phyloP scores from a whole-genome alignment of 2,113 vertebrate genomes.

The Pithys albifrons region DNA sequence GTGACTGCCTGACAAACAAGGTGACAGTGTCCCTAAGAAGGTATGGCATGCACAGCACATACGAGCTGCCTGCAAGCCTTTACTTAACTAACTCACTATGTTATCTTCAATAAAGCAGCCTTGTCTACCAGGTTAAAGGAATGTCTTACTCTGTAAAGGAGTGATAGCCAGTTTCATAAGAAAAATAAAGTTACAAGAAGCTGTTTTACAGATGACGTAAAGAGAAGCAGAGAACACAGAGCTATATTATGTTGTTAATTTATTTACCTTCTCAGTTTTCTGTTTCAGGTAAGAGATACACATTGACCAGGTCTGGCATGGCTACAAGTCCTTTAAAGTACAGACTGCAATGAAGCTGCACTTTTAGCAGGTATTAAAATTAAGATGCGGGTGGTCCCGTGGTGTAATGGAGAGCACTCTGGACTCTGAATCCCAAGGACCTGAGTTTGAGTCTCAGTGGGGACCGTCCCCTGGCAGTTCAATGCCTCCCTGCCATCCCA shows the following conservation, averaged over 20 bases:
- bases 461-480: too few relatives aligned
- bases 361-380: not conserved
- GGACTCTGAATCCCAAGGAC: too few relatives aligned
- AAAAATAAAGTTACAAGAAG: not conserved
- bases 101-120: not conserved
- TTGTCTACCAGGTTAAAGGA: not conserved
- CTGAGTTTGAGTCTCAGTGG: too few relatives aligned
- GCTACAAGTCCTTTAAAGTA: not conserved
- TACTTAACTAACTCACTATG: not conserved
- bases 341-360: not conserved
- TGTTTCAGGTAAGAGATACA: not conserved
- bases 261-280: not conserved
- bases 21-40: not conserved
- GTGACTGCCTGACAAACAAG: not conserved
- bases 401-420: too few relatives aligned
- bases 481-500: too few relatives aligned
- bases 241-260: not conserved
- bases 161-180: not conserved
- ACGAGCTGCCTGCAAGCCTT: not conserved
- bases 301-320: not conserved
- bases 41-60: not conserved
- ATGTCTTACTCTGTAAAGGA: not conserved
- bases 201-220: not conserved
- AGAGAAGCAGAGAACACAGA: not conserved
- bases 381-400: too few relatives aligned